These are phyloP conservation scores for Rhynchopsitta pachyrhyncha DNA, from an alignment of 2,113 vertebrate genomes.

Conservation along the genomic window DNA sequence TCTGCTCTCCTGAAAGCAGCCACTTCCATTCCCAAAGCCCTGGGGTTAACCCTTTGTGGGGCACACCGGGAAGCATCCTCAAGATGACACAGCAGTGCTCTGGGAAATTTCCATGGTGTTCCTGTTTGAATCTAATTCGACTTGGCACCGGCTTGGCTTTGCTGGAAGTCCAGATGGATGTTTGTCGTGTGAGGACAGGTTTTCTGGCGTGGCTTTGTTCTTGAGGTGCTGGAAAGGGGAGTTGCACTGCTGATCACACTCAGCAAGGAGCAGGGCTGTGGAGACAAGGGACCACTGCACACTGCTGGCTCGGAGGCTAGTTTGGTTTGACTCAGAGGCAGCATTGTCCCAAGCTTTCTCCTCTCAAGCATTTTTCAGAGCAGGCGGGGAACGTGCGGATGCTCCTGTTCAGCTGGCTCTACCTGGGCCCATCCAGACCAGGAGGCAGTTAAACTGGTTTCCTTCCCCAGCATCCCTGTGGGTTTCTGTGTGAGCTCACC, in stretches of 20 bases:
- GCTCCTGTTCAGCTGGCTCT: not conserved
- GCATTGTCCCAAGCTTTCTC: fast-evolving
- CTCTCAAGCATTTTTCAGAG: not conserved
- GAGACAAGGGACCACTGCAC: not conserved
- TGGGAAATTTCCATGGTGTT: conserved; percentile 10
- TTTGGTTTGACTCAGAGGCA: not conserved
- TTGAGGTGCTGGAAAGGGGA: fast-evolving
- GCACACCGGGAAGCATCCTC: fast-evolving
- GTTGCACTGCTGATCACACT: not conserved
- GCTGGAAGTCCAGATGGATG: not conserved
- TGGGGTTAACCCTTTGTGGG: not conserved
- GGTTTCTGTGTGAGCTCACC: not conserved
- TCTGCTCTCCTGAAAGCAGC: not conserved
- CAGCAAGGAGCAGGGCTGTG: not conserved
- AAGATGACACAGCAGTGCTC: not conserved
- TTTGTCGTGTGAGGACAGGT: not conserved
- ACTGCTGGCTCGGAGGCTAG: fast-evolving
- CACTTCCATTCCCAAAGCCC: not conserved
- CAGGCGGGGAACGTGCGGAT: fast-evolving
- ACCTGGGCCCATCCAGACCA: not conserved
- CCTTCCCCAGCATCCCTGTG: not conserved
- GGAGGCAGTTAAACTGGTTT: not conserved
- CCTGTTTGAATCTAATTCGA: not conserved
- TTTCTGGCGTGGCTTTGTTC: not conserved
- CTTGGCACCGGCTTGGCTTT: conserved; percentile 3